Percentiles rank a stretch among this genome's conserved stretches.
These are phyloP conservation scores for Ptychadena robeensis DNA, from an alignment of 2,797 vertebrate genomes.

Conservation along the genomic window DNA sequence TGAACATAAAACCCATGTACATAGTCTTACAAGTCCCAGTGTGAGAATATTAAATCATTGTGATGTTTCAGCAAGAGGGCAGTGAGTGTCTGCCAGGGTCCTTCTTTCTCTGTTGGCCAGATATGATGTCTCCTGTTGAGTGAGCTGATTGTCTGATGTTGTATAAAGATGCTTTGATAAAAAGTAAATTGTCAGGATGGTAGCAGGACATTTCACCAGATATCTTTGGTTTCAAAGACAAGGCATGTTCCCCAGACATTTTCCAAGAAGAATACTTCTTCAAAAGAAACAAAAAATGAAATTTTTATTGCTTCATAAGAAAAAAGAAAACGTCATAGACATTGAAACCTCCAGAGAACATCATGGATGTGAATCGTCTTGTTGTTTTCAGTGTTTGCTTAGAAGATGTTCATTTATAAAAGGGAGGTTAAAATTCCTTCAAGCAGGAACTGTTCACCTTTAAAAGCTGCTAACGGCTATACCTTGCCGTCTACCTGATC, in stretches of 20 bases:
- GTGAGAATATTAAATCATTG: slow-evolving; percentile 75
- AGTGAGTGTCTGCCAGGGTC: slow-evolving; percentile 57
- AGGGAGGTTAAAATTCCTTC: slow-evolving; percentile 50
- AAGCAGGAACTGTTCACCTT: neutral
- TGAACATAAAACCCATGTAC: slow-evolving; percentile 51
- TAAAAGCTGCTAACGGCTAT: neutral
- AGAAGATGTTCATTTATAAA: slow-evolving; percentile 60
- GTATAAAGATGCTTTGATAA: slow-evolving; percentile 75
- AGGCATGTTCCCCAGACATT: slow-evolving; percentile 64
- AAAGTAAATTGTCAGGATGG: slow-evolving; percentile 71
- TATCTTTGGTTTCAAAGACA: slow-evolving; percentile 70
- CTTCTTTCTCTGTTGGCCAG: slow-evolving; percentile 65
- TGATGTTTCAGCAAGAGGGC: slow-evolving; percentile 67
- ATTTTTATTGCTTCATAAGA: slow-evolving; percentile 16
- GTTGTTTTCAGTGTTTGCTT: slow-evolving; percentile 51
- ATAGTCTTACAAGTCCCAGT: slow-evolving; percentile 65
- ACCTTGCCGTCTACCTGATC: neutral
- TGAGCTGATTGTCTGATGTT: slow-evolving; percentile 67
- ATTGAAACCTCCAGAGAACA: slow-evolving; percentile 45
- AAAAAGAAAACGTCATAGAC: slow-evolving; percentile 20
- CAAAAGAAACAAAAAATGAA: slow-evolving; percentile 65
- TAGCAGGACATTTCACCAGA: slow-evolving; percentile 71
- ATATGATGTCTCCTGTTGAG: slow-evolving; percentile 64
- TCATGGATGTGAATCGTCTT: slow-evolving; percentile 58
- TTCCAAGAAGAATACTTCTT: slow-evolving; percentile 68